Base-by-base conservation (phyloP, 1,140 invertebrate species). In the Brachionus rotundiformis region DNA sequence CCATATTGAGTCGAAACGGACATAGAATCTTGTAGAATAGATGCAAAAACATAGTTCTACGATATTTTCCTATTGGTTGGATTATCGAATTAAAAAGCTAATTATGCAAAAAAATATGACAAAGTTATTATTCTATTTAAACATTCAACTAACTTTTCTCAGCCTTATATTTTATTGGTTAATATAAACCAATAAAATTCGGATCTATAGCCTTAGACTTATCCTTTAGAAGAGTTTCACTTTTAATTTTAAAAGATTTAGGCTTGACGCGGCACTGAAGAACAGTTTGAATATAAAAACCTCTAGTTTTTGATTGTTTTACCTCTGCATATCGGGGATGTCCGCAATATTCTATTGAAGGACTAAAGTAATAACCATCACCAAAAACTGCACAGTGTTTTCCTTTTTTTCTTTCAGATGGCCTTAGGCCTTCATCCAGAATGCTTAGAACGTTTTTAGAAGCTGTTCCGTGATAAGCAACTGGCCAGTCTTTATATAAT, bases 381-480 rank as follows among this genome's bases (percentile, higher is more conserved):
- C 47, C 47, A 23, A 23, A 54, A 8, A 54, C 47, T 54, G 47
- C 47, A 54, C 47, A 54, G 16, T 54, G 47, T 0, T 25, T 25
- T 54, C 47, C 47, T 1, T 54, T 54, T 25, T 23, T 54, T 54
- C 10, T 16, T 19, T 25, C 19, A 7, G 47, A 54, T 54, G 19
- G 47, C 16, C 47, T 54, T 0, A 68, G 27, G 27, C 63, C 63
- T 19, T 68, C 33, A 33, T 36, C n/a, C 16, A 68, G 13, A 13
- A 68, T 68, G n/a, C 2, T 68, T 0, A 33, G 33, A 1, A 68
- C 13, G n/a, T 68, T 68, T 31, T 29, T n/a, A 36, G 63, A 19
- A 31, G 63, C 25, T 16, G 63, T 68, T 19, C 63, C 63, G 27
- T 68, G 63, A 31, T 68, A 68, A 68, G 63, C 63, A 33, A 68